Evolutionary conservation across 2,797 vertebrate genomes (phyloP), one percentile per base, ranked within the genome.

Genomic region (Tokudaia tokunoshimensis): DNA sequence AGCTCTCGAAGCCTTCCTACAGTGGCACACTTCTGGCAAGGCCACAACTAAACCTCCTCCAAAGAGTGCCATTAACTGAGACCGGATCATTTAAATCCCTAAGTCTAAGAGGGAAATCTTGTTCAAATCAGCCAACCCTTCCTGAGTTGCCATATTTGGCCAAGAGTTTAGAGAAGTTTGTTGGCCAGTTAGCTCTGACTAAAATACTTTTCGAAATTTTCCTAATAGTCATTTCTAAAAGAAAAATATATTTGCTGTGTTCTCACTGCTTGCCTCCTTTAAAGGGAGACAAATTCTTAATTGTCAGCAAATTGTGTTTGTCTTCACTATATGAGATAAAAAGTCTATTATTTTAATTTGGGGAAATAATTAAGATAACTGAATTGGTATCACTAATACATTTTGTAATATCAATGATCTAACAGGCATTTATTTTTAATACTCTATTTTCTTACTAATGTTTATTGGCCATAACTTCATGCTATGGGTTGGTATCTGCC

Each of bases 251-350:
- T 76, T 90, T 59, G 34, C 44, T 91, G 9, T 81, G 13, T 90
- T 94, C 31, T 96, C 88, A 44, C 47, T 94, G n/a, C 50, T 91
- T 96, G 19, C 4, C 65, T 83, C 55, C 91, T 76, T 92, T 75
- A 24, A 91, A 92, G 57, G 44, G 44, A 92, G 1, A 89, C 41
- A 85, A 83, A 74, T 92, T 47, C 72, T 41, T 26, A 88, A 96
- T 84, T 55, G 84, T 41, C 29, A 84, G 3, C 76, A 80, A 87
- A 92, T 84, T n/a, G 37, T 57, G 19, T 63, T 70, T 89, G 5
- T 72, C 67, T 75, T 94, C 29, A 55, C 74, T 26, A 41, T 37
- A 63, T 57, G 13, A 70, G 41, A 17, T 72, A 92, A 31, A 59
- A 94, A 90, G 50, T 94, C 44, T 67, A 79, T 74, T 74, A 31